These are phyloP conservation scores for Lindbergichthys nudifrons DNA, from an alignment of 2,797 vertebrate genomes.

Conservation along the genomic window DNA sequence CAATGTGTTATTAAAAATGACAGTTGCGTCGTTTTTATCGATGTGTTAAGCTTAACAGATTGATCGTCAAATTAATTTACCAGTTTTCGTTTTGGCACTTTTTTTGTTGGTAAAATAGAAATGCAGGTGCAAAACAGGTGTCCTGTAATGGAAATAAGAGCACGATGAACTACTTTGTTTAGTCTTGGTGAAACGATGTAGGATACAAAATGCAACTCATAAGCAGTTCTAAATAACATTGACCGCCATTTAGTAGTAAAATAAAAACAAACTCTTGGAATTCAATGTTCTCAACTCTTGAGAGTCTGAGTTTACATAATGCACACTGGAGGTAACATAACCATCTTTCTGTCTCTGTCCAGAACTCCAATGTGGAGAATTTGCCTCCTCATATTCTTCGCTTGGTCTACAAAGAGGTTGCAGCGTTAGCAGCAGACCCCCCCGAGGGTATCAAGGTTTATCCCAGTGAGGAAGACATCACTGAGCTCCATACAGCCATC, in stretches of 20 bases:
- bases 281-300: neutral
- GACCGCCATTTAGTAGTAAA: neutral
- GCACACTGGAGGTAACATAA: neutral
- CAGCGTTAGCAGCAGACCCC: conserved; percentile 91
- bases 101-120: neutral
- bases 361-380: conserved; percentile 98
- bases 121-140: neutral
- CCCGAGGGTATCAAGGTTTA: conserved; percentile 95
- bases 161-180: neutral
- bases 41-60: neutral
- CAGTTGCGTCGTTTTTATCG: neutral
- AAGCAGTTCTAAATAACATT: neutral
- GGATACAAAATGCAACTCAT: neutral
- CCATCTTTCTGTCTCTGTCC: conserved; percentile 18
- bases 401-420: conserved; percentile 95
- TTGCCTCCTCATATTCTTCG: conserved; percentile 94
- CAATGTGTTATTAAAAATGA: neutral
- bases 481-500: conserved; percentile 93
- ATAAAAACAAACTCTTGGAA: neutral
- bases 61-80: neutral
- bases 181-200: neutral
- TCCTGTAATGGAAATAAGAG: neutral
- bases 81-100: neutral
- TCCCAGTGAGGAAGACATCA: conserved; percentile 95
- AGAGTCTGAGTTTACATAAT: neutral